Percentiles rank a stretch among this genome's conserved stretches.
phyloP scores from a whole-genome alignment of 2,113 vertebrate species.

The Ciconia stormi region DNA sequence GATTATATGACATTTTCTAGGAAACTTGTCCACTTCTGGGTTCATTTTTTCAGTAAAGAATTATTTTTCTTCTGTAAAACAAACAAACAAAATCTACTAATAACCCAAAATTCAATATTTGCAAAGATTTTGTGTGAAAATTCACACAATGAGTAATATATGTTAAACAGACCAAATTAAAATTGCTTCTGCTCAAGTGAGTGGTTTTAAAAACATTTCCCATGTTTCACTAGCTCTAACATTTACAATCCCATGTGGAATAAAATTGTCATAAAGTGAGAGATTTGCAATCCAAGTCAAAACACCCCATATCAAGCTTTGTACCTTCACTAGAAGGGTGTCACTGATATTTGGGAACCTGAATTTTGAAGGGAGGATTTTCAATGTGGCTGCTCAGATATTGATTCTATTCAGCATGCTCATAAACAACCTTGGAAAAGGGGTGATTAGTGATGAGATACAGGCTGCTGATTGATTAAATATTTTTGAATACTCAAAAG shows the following conservation, averaged over 20 bases:
- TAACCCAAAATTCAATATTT: not conserved
- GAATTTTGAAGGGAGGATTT: not conserved
- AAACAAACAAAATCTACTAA: not conserved
- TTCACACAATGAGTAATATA: not conserved
- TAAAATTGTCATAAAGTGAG: not conserved
- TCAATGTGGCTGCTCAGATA: not conserved
- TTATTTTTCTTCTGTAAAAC: not conserved
- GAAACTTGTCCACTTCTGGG: not conserved
- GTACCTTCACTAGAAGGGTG: not conserved
- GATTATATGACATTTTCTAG: not conserved
- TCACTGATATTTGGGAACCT: not conserved
- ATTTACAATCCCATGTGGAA: not conserved
- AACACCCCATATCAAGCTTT: not conserved
- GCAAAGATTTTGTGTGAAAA: not conserved
- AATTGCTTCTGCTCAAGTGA: not conserved
- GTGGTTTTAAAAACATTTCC: not conserved
- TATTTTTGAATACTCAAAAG: not conserved
- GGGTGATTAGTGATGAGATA: not conserved
- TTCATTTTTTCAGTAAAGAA: not conserved
- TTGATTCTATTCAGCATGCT: not conserved
- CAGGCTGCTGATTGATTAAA: not conserved
- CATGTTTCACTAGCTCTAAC: not conserved
- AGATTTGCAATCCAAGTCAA: not conserved
- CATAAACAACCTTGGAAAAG: not conserved
- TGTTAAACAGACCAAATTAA: not conserved